A percentile compares a stretch with the other conserved stretches of the same genome.
phyloP scores from a whole-genome alignment of 1,140 invertebrate species.

The Drosophila prosaltans region DNA sequence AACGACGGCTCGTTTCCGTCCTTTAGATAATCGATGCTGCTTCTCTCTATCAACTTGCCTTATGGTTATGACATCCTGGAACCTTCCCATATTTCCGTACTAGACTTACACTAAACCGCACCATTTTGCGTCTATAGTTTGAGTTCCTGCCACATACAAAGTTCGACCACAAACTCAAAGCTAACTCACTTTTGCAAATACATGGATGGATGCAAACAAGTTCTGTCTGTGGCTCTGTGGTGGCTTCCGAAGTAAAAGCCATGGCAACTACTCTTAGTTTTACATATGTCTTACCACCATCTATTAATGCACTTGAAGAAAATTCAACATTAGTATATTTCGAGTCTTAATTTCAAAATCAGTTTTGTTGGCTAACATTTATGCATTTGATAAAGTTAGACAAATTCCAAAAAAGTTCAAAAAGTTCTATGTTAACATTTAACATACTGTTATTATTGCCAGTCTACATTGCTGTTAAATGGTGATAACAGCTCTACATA shows the following conservation, averaged over 20 bases:
- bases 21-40: conserved; percentile 48
- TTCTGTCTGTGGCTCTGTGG: conserved; percentile 29
- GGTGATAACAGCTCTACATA: no score
- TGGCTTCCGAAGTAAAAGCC: conserved; percentile 39
- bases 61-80: conserved; percentile 63
- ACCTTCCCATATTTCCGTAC: conserved; percentile 13
- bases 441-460: no score
- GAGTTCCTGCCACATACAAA: conserved; percentile 32
- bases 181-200: conserved; percentile 56
- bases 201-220: conserved; percentile 38
- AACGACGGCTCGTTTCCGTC: conserved; percentile 33
- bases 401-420: no score
- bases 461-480: no score
- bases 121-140: not conserved
- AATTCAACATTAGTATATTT: not conserved
- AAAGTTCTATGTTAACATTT: no score
- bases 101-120: conserved; percentile 39
- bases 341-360: no score
- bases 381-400: no score
- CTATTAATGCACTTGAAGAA: not conserved
- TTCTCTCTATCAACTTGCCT: conserved; percentile 43
- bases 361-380: no score
- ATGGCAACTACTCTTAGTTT: conserved; percentile 32
- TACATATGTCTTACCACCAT: conserved; percentile 8
- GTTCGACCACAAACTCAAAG: conserved; percentile 42